A percentile compares a stretch with the other conserved stretches of the same genome.
phyloP scores from a whole-genome alignment of 2,113 vertebrate species.

The Nycticorax nycticorax region DNA sequence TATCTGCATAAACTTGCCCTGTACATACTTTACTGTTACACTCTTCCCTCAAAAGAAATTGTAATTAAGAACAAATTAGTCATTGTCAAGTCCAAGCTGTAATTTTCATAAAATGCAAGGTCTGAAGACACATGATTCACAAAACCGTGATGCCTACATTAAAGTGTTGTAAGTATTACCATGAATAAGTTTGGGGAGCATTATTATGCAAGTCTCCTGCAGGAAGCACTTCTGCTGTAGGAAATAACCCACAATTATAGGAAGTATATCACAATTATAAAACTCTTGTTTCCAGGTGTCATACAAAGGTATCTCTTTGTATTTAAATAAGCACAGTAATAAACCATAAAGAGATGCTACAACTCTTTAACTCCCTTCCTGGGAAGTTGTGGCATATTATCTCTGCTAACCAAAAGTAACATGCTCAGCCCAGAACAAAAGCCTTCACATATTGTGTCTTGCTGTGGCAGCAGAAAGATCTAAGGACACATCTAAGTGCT shows the following conservation, averaged over 20 bases:
- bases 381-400: rapidly evolving
- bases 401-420: not conserved
- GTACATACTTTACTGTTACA: not conserved
- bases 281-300: not conserved
- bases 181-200: not conserved
- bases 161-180: rapidly evolving
- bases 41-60: not conserved
- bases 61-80: not conserved
- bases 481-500: not conserved
- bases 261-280: not conserved
- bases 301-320: not conserved
- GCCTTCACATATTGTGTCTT: rapidly evolving
- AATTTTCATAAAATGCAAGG: not conserved
- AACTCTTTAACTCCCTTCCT: rapidly evolving
- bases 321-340: not conserved
- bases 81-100: not conserved
- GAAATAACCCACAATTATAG: not conserved
- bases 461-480: not conserved
- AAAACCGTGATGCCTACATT: not conserved
- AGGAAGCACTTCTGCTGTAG: not conserved
- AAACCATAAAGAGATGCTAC: not conserved
- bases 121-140: not conserved
- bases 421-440: not conserved
- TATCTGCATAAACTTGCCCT: rapidly evolving
- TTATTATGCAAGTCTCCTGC: not conserved